Evolutionary conservation across 2,113 vertebrate species (phyloP).

Genomic region (Corvus cornix): DNA sequence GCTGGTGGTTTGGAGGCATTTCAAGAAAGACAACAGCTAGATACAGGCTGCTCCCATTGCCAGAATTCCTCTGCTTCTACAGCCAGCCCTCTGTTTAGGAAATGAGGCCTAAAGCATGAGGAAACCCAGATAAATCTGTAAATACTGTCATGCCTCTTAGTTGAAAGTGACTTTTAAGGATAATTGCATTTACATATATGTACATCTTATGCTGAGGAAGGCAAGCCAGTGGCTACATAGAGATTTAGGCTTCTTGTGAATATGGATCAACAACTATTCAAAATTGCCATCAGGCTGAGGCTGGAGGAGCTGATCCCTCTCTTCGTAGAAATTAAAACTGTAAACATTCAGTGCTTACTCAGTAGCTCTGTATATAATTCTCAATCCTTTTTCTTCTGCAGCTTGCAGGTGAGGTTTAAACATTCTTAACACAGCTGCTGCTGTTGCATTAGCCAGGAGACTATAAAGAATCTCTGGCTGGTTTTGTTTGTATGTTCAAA

Average conservation of each 20-base stretch:
- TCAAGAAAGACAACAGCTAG: not conserved
- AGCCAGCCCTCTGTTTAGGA: not conserved
- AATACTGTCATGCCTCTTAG: not conserved
- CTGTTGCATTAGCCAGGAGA: not conserved
- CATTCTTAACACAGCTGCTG: not conserved
- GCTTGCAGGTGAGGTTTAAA: not conserved
- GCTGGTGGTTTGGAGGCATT: not conserved
- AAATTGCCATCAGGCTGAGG: not conserved
- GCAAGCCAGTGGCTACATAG: not conserved
- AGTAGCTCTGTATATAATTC: not conserved
- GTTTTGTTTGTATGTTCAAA: not conserved
- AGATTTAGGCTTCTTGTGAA: not conserved
- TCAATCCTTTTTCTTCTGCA: not conserved
- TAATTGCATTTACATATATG: not conserved
- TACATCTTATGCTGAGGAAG: not conserved
- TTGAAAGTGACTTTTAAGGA: not conserved
- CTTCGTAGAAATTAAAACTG: not conserved
- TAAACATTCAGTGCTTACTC: not conserved
- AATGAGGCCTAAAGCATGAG: not conserved
- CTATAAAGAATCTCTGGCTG: not conserved
- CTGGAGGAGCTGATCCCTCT: not conserved
- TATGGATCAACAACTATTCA: not conserved
- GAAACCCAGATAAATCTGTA: not conserved
- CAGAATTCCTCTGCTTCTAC: not conserved
- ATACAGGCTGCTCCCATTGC: not conserved